phyloP scores from a whole-genome alignment of 2,888 invertebrate genomes.

The Phyllotreta striolata region DNA sequence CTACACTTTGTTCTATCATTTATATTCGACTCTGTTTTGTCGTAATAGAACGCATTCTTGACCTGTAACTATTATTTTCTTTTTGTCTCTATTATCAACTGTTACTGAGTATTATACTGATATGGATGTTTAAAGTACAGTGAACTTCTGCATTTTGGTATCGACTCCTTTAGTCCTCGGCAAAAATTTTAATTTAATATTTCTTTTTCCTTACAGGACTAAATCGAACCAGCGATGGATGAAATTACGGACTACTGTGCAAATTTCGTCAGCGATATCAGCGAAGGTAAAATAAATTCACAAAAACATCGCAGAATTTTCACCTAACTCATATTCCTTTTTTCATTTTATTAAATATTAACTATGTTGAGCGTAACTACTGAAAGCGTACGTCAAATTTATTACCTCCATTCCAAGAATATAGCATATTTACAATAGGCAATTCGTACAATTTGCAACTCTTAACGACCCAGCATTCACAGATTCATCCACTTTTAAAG shows the following conservation, averaged over 20 bases:
- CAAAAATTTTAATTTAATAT: neutral
- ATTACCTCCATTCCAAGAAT: no score
- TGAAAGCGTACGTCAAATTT: no score
- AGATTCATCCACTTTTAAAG: no score
- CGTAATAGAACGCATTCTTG: conserved; percentile 27
- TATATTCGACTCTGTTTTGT: conserved; percentile 25
- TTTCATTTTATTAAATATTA: no score
- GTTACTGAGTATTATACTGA: conserved; percentile 28
- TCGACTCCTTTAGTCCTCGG: neutral
- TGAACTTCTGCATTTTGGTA: conserved; percentile 39
- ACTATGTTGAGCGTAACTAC: no score
- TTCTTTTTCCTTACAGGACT: conserved; percentile 69
- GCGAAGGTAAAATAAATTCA: conserved; percentile 63
- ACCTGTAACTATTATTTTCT: conserved; percentile 31
- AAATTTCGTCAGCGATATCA: conserved; percentile 87
- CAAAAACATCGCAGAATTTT: no score
- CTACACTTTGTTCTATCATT: conserved; percentile 10
- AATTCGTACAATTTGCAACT: no score
- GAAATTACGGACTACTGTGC: conserved; percentile 93
- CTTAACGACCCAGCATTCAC: no score
- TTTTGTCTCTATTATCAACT: conserved; percentile 33
- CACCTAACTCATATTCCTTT: no score
- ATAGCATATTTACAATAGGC: no score
- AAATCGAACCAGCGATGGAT: conserved; percentile 96
- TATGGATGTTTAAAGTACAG: conserved; percentile 37